phyloP scores from a whole-genome alignment of 2,797 vertebrate species.

The Alectoris magna region DNA sequence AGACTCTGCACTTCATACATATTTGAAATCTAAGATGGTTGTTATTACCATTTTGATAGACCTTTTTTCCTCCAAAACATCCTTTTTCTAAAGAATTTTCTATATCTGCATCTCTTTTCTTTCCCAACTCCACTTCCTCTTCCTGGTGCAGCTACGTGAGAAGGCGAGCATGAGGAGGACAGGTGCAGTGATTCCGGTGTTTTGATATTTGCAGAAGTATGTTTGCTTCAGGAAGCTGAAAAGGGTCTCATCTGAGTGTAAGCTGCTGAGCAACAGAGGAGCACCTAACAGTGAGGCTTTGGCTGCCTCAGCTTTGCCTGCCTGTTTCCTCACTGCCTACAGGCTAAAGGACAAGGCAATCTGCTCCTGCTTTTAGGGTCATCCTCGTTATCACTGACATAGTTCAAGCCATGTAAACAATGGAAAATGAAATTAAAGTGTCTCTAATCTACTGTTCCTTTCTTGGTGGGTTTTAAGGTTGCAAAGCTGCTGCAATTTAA shows the following conservation, averaged over 20 bases:
- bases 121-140: neutral
- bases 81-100: neutral
- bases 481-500: neutral
- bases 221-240: neutral
- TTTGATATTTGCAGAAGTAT: neutral
- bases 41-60: accelerated
- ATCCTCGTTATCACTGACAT: neutral
- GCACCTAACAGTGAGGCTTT: neutral
- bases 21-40: neutral
- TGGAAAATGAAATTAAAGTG: neutral
- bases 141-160: neutral
- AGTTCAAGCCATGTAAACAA: neutral
- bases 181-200: neutral
- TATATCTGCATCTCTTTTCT: neutral
- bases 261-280: neutral
- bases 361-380: neutral
- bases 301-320: neutral
- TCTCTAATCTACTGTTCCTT: neutral
- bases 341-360: neutral
- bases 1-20: neutral
- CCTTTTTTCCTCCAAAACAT: neutral
- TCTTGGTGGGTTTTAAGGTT: neutral
- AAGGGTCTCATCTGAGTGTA: neutral
- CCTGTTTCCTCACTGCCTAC: neutral
- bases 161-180: neutral